Evolutionary conservation across 1,140 invertebrate genomes (phyloP), one percentile per base, ranked within the genome.

Genomic region (Lepeophtheirus salmonis): DNA sequence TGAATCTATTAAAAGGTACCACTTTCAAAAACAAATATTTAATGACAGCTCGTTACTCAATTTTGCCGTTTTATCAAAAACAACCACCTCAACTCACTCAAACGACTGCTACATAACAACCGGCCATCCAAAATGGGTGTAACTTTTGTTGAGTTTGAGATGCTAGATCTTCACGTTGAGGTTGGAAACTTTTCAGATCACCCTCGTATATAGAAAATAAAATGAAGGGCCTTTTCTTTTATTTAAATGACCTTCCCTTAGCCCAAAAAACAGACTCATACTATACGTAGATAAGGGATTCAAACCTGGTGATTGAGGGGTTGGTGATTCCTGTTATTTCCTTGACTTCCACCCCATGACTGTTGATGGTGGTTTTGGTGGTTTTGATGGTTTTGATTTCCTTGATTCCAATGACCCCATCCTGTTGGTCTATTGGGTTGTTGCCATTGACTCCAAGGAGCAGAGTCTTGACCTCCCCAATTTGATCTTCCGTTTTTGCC

Each of bases 371-470:
- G 49, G 12, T 50, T 50, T 20, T 21, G 20, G 3, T 24, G 18
- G 1, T 24, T n/a, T 54, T 54, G 52, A n/a, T 54, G 20, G n/a
- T 20, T 20, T n/a, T 20, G 14, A 54, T 20, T 20, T 54, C 52
- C 52, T 20, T 54, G 52, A 13, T 24, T 54, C 52, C 52, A 54
- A 2, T 20, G 52, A n/a, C 52, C 52, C 2, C 52, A 20, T 3
- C 52, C 52, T 1, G 52, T 14, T 14, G 18, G 18, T 54, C 3
- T 24, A 2, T n/a, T 2, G 52, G 52, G 52, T 23, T 24, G 20
- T 54, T 54, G 52, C 18, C 23, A 21, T 13, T 54, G 52, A 24
- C 52, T 54, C 52, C 52, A 54, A 12, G 49, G 49, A 23, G 52
- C 52, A 23, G 52, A 20, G 3, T 54, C 23, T 1, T 14, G 52